Conservation (phyloP, 2,113 vertebrate genomes). For the Muntiacus reevesi region DNA sequence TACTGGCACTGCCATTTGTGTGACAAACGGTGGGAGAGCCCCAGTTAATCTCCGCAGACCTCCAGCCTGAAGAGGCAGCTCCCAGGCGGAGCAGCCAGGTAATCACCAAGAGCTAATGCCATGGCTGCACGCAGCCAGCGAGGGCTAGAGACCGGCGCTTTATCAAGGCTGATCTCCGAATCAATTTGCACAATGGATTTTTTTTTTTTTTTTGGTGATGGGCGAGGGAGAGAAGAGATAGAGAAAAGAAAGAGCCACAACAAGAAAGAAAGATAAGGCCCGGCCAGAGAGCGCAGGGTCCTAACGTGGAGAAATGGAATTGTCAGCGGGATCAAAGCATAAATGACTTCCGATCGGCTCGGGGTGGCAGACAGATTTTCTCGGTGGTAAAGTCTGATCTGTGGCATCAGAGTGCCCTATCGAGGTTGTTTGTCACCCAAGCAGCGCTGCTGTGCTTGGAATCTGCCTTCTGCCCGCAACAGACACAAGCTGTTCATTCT, state of each 20-base stretch:
- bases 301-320: not conserved
- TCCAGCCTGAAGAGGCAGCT: constrained; percentile 55
- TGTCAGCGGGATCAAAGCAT: not conserved
- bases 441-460: rapidly evolving
- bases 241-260: not conserved
- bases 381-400: not conserved
- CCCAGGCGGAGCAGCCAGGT: constrained; percentile 52
- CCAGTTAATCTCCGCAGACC: constrained; percentile 77
- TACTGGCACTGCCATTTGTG: constrained; percentile 84
- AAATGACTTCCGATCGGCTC: not conserved
- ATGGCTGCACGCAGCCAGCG: rapidly evolving
- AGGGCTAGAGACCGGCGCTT: constrained; percentile 61
- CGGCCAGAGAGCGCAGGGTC: not conserved
- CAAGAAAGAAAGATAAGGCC: not conserved
- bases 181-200: constrained; percentile 56
- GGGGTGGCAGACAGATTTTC: not conserved
- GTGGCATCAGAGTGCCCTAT: constrained; percentile 17
- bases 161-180: constrained; percentile 73
- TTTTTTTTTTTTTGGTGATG: not conserved
- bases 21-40: constrained; percentile 85
- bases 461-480: not conserved
- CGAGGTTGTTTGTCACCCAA: not conserved
- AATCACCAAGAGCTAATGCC: constrained; percentile 59
- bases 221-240: not conserved
- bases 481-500: not conserved